phyloP scores from a whole-genome alignment of 2,888 invertebrate genomes.

The Sphaerophoria taeniata region DNA sequence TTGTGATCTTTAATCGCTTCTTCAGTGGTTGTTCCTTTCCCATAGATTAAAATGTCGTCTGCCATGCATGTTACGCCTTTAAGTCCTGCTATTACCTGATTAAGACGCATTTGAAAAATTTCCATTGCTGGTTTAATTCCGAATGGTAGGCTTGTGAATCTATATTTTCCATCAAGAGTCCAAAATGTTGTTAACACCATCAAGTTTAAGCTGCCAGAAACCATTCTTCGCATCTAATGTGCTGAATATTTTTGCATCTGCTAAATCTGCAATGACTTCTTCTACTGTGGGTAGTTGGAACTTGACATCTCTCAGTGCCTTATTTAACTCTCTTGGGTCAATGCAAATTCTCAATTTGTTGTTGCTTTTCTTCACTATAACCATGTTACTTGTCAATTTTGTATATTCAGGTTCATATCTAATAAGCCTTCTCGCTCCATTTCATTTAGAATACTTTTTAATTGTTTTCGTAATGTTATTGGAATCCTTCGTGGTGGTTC shows the following conservation, averaged over 20 bases:
- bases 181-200: conserved; percentile 35
- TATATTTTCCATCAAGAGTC: conserved; percentile 47
- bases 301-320: no score
- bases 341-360: not conserved
- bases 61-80: conserved; percentile 54
- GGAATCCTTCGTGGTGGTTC: not conserved
- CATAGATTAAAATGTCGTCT: conserved; percentile 72
- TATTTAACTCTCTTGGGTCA: not conserved
- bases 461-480: not conserved
- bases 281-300: no score
- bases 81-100: conserved; percentile 52
- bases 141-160: conserved; percentile 51
- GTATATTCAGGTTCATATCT: not conserved
- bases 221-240: no score
- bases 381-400: not conserved
- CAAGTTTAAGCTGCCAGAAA: no score
- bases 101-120: conserved; percentile 62
- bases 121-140: conserved; percentile 69
- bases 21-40: conserved; percentile 54
- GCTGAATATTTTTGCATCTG: no score
- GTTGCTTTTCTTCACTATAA: not conserved
- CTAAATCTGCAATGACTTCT: no score
- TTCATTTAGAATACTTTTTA: not conserved
- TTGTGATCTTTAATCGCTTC: conserved; percentile 74
- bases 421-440: not conserved